These are phyloP conservation scores for Syrmaticus mikado DNA, from an alignment of 2,113 vertebrate species.

Conservation along the genomic window DNA sequence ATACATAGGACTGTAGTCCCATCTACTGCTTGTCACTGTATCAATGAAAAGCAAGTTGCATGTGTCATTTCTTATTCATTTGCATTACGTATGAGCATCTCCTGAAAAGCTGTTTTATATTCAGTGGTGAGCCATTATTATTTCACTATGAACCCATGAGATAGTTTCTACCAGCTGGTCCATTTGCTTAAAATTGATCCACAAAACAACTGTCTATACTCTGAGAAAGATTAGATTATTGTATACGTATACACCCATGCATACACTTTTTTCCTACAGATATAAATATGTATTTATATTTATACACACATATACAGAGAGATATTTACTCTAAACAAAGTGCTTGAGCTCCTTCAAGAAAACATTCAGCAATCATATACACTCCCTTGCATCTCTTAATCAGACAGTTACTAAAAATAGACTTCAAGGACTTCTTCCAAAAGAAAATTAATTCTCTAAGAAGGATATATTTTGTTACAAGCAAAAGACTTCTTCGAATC, in stretches of 20 bases:
- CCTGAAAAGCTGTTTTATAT: not conserved
- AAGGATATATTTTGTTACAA: not conserved
- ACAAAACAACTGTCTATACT: not conserved
- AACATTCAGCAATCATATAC: not conserved
- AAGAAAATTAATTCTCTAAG: not conserved
- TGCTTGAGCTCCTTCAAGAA: not conserved
- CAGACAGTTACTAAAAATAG: not conserved
- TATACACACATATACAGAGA: not conserved
- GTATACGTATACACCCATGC: not conserved
- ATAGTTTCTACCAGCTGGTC: not conserved
- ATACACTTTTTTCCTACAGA: not conserved
- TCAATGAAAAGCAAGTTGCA: not conserved
- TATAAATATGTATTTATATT: not conserved
- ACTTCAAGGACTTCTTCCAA: not conserved
- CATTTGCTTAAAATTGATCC: not conserved
- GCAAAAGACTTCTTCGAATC: not conserved
- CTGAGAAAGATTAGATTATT: not conserved
- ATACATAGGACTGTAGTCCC: constrained; percentile 4
- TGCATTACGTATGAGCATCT: not conserved
- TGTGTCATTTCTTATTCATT: not conserved
- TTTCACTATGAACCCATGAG: not conserved
- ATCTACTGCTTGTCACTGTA: not conserved
- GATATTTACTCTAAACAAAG: not conserved
- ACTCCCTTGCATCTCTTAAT: not conserved
- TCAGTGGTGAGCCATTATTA: not conserved